These are phyloP conservation scores for Scomber japonicus DNA, from an alignment of 2,113 vertebrate species.

Conservation along the genomic window DNA sequence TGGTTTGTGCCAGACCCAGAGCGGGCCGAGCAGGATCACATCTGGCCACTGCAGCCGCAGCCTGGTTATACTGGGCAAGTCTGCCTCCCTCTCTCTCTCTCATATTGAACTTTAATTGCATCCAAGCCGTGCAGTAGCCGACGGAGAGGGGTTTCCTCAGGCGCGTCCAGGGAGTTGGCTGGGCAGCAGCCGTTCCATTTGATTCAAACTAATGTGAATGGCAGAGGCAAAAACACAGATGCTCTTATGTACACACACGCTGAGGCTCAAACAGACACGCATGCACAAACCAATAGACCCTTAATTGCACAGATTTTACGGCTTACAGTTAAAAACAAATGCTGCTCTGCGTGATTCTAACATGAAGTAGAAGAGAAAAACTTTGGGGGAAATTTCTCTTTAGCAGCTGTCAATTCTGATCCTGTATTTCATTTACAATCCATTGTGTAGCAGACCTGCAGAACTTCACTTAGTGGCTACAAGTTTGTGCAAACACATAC, in stretches of 20 bases:
- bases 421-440: constrained; percentile 22
- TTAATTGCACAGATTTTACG: constrained; percentile 26
- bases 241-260: constrained; percentile 51
- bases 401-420: constrained; percentile 31
- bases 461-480: constrained; percentile 1
- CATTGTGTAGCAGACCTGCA: constrained; percentile 36
- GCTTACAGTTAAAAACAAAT: constrained; percentile 38
- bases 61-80: constrained; percentile 51
- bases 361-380: constrained; percentile 1
- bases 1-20: constrained; percentile 37
- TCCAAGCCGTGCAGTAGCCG: constrained; percentile 62
- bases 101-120: constrained; percentile 74
- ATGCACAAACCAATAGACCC: constrained; percentile 9
- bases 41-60: constrained; percentile 66
- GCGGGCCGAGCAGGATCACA: constrained; percentile 57
- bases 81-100: constrained; percentile 35
- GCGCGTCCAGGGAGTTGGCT: constrained; percentile 66
- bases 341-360: constrained; percentile 10
- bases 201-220: constrained; percentile 80
- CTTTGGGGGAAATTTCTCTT: constrained; percentile 30
- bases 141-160: constrained; percentile 84
- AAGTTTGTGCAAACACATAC: background rate
- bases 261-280: constrained; percentile 3
- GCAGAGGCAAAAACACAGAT: constrained; percentile 69
- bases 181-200: constrained; percentile 78